Conservation (phyloP, 2,113 vertebrate genomes). For the Amazona vittata region DNA sequence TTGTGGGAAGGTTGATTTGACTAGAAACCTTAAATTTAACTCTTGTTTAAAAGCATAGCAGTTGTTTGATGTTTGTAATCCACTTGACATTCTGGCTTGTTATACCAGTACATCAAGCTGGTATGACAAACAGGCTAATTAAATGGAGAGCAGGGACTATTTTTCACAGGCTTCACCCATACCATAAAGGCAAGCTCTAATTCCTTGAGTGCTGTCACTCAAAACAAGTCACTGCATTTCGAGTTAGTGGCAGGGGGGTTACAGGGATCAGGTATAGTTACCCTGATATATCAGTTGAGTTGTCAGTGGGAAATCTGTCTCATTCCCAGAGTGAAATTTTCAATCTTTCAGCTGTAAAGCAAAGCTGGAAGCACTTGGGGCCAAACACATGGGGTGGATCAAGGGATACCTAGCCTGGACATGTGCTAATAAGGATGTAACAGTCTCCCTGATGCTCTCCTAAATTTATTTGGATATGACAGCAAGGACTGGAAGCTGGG, state of each 20-base stretch:
- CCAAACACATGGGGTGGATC: neutral
- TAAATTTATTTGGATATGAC: neutral
- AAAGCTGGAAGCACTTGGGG: neutral
- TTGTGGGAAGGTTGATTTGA: neutral
- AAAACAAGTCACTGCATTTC: neutral
- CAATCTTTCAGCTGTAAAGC: neutral
- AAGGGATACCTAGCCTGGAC: neutral
- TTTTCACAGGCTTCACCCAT: conserved; percentile 9
- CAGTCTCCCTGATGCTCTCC: neutral
- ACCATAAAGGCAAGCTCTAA: neutral
- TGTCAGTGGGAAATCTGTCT: neutral
- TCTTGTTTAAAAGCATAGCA: neutral
- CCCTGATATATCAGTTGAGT: neutral
- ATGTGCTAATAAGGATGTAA: neutral
- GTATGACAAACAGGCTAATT: neutral
- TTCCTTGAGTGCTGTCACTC: neutral
- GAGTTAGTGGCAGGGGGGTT: neutral
- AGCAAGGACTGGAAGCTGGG: neutral
- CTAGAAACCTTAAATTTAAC: neutral
- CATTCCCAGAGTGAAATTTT: neutral
- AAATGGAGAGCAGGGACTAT: neutral
- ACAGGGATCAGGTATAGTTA: neutral
- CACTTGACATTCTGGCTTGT: neutral
- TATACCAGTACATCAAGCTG: neutral
- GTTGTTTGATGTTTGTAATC: neutral